Evolutionary conservation across 2,888 invertebrate species (phyloP).

Genomic region (Oligia fasciuncula): DNA sequence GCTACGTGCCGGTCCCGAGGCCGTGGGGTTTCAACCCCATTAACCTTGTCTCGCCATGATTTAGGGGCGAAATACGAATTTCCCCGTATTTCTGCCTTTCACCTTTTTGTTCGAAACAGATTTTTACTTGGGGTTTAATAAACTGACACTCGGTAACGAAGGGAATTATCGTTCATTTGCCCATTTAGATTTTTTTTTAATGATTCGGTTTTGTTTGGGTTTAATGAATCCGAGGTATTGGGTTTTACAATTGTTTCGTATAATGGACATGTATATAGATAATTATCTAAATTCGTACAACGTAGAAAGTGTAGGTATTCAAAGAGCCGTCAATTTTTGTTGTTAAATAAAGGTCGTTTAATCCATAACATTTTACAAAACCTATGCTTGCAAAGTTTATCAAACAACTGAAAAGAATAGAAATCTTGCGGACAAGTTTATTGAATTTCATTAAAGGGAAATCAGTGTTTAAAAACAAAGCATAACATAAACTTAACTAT

Average conservation of each 20-base stretch:
- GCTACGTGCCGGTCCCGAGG: slow-evolving; percentile 86
- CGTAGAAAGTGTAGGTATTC: background rate
- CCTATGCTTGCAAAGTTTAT: background rate
- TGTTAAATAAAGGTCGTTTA: background rate
- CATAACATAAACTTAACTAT: background rate
- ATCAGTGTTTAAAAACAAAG: background rate
- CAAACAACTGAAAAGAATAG: background rate
- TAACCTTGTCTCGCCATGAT: slow-evolving; percentile 88
- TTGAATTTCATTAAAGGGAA: background rate
- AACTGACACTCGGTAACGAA: slow-evolving; percentile 81
- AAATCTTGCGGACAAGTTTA: background rate
- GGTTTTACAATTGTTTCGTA: slow-evolving; percentile 6
- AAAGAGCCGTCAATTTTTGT: too few species aligned
- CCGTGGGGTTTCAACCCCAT: slow-evolving; percentile 86
- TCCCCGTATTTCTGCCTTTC: slow-evolving; percentile 79
- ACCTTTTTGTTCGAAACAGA: slow-evolving; percentile 82
- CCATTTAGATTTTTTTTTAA: slow-evolving; percentile 51
- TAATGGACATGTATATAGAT: background rate
- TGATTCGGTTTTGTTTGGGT: slow-evolving; percentile 30
- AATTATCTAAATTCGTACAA: background rate
- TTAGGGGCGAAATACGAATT: slow-evolving; percentile 86
- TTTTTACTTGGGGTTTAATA: slow-evolving; percentile 82
- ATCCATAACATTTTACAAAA: background rate
- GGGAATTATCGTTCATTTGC: slow-evolving; percentile 75
- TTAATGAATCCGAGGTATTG: slow-evolving; percentile 15